Evolutionary conservation across 2,888 invertebrate species (phyloP), one percentile per base, ranked within the genome.

Genomic region (Cantharis rustica): DNA sequence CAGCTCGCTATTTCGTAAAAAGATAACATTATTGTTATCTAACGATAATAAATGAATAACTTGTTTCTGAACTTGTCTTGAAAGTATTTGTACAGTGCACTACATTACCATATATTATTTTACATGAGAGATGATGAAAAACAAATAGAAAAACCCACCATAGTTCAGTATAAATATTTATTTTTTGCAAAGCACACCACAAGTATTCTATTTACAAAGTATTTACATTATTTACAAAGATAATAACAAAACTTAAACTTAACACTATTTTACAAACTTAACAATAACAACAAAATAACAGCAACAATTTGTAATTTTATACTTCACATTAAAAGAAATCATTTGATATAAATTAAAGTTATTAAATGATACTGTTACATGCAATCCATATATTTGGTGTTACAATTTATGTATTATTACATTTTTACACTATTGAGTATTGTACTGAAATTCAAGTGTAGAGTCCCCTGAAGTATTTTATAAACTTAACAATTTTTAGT

Each of bases 401-500:
- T 7, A 47, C 5, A 47, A n/a, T n/a, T 47, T 47, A n/a, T n/a
- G n/a, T n/a, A 7, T 5, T 23, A 23, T 23, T 23, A n/a, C 7
- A n/a, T 47, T 47, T 47, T 47, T 47, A 47, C 47, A 47, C 47
- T 47, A 68, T 64, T 69, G 31, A 68, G 69, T 20, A 73, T 78
- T 78, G 78, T 78, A 78, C 78, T 75, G 71, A 72, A 61, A 63
- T 69, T 78, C 78, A 78, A 78, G 78, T 78, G 75, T 78, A 76
- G 71, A 73, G 75, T 73, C 71, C 72, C 77, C 74, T 75, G 74
- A 75, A 66, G 64, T 20, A 20, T 20, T n/a, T 66, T 23, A 66
- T 47, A 66, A 66, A 66, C 64, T 66, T 66, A 66, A 66, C 64
- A 66, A 47, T 47, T 47, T 47, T 47, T 47, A 47, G 47, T 47